Evolutionary conservation across 2,113 vertebrate genomes (phyloP).

Genomic region (Trichechus manatus): DNA sequence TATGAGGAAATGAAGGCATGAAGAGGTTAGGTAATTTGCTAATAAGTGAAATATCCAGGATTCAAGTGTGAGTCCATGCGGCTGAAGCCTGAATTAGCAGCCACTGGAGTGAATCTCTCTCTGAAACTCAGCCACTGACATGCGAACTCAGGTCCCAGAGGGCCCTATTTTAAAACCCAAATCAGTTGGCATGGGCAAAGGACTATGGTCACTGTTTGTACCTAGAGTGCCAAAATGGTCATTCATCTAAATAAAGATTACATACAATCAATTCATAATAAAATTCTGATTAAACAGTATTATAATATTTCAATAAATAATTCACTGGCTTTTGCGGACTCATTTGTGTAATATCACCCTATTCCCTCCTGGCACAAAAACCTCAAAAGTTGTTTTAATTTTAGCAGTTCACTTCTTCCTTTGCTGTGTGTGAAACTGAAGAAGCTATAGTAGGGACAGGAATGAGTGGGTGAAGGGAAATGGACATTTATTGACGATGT

Average conservation of each 20-base stretch:
- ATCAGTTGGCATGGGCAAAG: not conserved
- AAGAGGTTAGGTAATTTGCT: not conserved
- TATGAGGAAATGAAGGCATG: not conserved
- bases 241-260: not conserved
- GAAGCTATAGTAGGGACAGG: not conserved
- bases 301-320: not conserved
- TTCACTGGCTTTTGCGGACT: not conserved
- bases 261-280: not conserved
- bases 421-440: not conserved
- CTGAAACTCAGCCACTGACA: not conserved
- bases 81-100: not conserved
- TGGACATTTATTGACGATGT: not conserved
- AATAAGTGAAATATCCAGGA: not conserved
- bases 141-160: not conserved
- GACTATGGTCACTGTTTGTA: not conserved
- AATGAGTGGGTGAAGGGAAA: not conserved
- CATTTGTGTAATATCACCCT: not conserved
- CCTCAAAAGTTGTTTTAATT: not conserved
- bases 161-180: not conserved
- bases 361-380: not conserved
- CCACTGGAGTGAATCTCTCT: not conserved
- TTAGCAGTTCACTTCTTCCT: not conserved
- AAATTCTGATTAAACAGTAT: slow-evolving; percentile 30
- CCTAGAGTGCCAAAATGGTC: not conserved
- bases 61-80: not conserved